Percentiles rank a stretch among this genome's conserved stretches.
These are phyloP conservation scores for Verasper variegatus DNA, from an alignment of 2,113 vertebrate species.

Conservation along the genomic window DNA sequence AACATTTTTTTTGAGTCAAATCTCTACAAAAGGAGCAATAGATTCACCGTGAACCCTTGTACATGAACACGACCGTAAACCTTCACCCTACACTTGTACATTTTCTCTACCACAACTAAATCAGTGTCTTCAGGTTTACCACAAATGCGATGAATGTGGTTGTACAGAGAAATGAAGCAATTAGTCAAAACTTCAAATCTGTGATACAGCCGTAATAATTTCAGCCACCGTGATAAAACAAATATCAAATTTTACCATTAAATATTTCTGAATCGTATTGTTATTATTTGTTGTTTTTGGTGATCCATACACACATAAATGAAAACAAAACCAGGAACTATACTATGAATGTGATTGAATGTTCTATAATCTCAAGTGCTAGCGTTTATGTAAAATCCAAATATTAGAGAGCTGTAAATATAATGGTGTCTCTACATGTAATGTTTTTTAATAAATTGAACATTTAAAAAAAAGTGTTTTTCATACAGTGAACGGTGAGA, in stretches of 20 bases:
- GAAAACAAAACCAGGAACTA: background rate
- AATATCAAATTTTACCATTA: constrained; percentile 5
- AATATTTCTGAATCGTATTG: background rate
- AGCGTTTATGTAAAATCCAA: constrained; percentile 10
- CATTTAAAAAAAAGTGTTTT: background rate
- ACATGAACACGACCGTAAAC: background rate
- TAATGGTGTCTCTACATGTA: constrained; percentile 4
- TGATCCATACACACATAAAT: background rate
- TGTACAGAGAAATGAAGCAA: constrained; percentile 3
- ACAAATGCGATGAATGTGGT: constrained; percentile 5
- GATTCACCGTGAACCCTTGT: background rate
- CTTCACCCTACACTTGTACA: constrained; percentile 8
- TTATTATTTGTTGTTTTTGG: constrained; percentile 7
- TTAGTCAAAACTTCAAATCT: constrained; percentile 38
- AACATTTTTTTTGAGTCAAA: constrained; percentile 8
- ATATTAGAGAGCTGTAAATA: constrained; percentile 38
- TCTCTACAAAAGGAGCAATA: background rate
- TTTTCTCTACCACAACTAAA: constrained; percentile 5
- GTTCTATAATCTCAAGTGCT: constrained; percentile 9
- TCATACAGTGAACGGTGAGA: no score
- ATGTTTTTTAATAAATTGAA: background rate
- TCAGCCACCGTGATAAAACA: background rate
- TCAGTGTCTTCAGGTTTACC: background rate
- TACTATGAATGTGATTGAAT: background rate
- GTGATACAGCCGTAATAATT: background rate